Percentiles rank a stretch among this genome's conserved stretches.
Conservation (phyloP, 2,797 vertebrate species). For the Mus minutoides region DNA sequence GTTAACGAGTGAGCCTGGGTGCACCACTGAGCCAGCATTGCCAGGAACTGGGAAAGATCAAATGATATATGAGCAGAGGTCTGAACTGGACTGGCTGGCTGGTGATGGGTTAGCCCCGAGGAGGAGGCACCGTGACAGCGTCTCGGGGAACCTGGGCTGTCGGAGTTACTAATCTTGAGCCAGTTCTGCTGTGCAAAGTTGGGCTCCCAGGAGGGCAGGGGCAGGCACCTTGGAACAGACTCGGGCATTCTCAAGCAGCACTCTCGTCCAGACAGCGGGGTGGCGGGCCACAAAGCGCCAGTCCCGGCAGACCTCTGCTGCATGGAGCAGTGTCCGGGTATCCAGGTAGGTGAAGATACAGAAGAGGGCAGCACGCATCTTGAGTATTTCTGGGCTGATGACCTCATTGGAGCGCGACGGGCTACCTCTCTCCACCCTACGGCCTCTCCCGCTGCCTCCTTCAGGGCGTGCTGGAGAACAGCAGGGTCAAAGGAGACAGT, state of each 20-base stretch:
- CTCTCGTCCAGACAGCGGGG: conserved; percentile 97
- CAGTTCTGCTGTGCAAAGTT: background rate
- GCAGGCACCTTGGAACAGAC: conserved; percentile 95
- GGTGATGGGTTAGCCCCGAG: background rate
- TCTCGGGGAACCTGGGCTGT: background rate
- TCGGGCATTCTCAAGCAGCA: conserved; percentile 96
- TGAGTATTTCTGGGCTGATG: conserved; percentile 98
- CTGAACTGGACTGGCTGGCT: background rate
- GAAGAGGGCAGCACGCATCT: conserved; percentile 97
- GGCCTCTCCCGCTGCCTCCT: conserved; percentile 81
- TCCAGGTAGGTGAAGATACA: conserved; percentile 99
- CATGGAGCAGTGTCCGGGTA: conserved; percentile 94
- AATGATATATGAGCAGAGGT: background rate
- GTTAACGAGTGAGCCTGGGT: conserved; percentile 99
- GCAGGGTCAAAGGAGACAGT: background rate
- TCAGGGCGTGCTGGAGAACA: conserved; percentile 80
- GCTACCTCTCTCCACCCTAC: conserved; percentile 93
- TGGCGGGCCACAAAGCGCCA: conserved; percentile 98
- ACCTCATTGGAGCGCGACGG: conserved; percentile 94
- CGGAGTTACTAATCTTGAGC: background rate
- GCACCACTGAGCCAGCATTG: conserved; percentile 98
- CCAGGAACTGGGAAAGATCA: conserved; percentile 91
- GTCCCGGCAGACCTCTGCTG: conserved; percentile 95
- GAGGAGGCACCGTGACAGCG: background rate
- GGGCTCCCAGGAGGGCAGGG: background rate